These are phyloP conservation scores for Pterois miles DNA, from an alignment of 2,797 vertebrate species.

Conservation along the genomic window DNA sequence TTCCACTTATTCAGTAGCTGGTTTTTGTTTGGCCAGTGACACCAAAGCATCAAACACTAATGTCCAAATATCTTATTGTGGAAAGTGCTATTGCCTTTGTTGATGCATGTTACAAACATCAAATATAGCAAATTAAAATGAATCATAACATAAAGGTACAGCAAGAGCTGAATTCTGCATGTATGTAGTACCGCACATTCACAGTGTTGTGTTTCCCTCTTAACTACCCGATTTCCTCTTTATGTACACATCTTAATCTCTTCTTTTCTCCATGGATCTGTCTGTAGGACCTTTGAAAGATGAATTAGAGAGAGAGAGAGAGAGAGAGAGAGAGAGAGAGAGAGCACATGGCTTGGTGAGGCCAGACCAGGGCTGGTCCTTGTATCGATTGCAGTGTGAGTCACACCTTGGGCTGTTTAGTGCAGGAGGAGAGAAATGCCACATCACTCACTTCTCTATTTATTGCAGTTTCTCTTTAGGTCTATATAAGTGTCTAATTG, in stretches of 20 bases:
- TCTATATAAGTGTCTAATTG: constrained; percentile 52
- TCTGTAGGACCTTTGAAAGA: constrained; percentile 75
- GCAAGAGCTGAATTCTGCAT: constrained; percentile 6
- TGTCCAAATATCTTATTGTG: background rate
- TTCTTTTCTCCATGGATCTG: constrained; percentile 53
- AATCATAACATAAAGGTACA: background rate
- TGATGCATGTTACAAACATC: background rate
- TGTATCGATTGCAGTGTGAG: constrained; percentile 86
- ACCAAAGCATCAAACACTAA: background rate
- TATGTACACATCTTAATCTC: constrained; percentile 61
- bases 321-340: constrained; percentile 35
- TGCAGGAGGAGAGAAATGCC: constrained; percentile 82
- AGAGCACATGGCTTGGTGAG: constrained; percentile 63
- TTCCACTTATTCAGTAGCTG: background rate
- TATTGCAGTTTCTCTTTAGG: constrained; percentile 63
- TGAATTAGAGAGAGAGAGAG: constrained; percentile 71
- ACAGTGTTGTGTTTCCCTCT: constrained; percentile 30
- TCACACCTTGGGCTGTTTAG: constrained; percentile 82
- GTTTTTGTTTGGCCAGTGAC: constrained; percentile 2
- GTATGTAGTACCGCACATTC: background rate
- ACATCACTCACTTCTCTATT: constrained; percentile 77
- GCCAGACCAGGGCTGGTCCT: constrained; percentile 68
- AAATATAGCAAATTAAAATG: constrained; percentile 6
- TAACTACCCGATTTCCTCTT: constrained; percentile 45
- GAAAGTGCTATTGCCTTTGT: constrained; percentile 3